Base-by-base conservation (phyloP, 53 echinoderm and acorn worm species). In the Holothuria scabra region DNA sequence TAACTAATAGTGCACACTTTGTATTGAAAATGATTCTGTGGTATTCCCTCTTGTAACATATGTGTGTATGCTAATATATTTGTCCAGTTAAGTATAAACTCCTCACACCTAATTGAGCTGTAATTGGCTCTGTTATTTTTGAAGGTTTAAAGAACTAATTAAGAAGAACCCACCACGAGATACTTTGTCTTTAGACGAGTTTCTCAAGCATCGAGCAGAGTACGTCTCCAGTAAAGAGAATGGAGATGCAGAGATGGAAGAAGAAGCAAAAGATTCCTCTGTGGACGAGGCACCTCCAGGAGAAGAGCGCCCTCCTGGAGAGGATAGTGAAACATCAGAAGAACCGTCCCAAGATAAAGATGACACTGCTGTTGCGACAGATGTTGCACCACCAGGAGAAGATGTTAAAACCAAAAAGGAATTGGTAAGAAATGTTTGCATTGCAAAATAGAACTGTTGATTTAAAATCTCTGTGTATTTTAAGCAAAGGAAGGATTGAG, bases 131-230 rank as follows among this genome's bases (percentile, higher is more conserved):
- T 52, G 16, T 52, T 18, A 16, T 14, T 16, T 18, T 16, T 52
- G 18, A 52, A 97, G 97, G 64, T 91, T 97, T 62, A 95, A 97
- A 82, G 94, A 97, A 46, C 86, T 90, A 59, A 74, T 97, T 22
- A 70, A 88, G 24, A 85, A 76, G 11, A 90, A 95, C 59, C 86
- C 87, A 23, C 94, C 94, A 28, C 95, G 92, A 66, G 92, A 97
- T 35, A 87, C 82, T 35, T 82, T 97, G 8, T 90, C 95, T 18
- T 78, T 92, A 34, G 97, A 92, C 29, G 97, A 97, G 85, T 94
- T 94, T 76, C 85, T 94, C 76, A 90, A 89, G 60, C 85, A 92
- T 12, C 78, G 97, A 20, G 68, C 84, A 59, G 94, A 97, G 79
- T 90, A 94, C 24, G 90, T 97, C 2, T 89, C 90, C 7, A 89